Evolutionary conservation across 2,113 vertebrate genomes (phyloP).

Genomic region (Hippocampus abdominalis): DNA sequence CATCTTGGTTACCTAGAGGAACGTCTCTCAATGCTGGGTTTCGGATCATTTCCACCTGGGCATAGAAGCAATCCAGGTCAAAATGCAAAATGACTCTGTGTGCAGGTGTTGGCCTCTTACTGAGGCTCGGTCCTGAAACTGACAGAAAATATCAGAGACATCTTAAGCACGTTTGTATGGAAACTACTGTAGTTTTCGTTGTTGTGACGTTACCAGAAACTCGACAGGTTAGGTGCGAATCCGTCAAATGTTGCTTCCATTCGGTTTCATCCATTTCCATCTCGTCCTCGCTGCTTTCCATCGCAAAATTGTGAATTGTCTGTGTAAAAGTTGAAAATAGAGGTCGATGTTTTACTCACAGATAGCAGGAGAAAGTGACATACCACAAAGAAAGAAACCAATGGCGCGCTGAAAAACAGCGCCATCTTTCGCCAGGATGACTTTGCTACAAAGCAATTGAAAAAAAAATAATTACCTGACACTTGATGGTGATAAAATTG

Average conservation of each 20-base stretch:
- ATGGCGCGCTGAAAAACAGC: background rate
- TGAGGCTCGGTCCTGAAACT: conserved; percentile 25
- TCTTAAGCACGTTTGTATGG: background rate
- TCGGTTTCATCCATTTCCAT: conserved; percentile 56
- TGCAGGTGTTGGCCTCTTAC: conserved; percentile 2
- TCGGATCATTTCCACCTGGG: conserved; percentile 89
- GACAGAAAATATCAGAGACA: background rate
- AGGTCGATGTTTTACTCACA: background rate
- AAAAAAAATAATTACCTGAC: background rate
- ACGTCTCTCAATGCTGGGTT: conserved; percentile 79
- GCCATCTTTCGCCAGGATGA: conserved; percentile 28
- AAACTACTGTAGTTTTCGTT: background rate
- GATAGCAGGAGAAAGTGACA: background rate
- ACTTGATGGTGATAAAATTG: background rate
- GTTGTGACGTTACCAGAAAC: conserved; percentile 39
- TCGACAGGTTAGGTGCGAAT: conserved; percentile 11
- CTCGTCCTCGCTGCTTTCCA: conserved; percentile 46
- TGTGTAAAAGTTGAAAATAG: background rate
- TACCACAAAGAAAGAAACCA: background rate
- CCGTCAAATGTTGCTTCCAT: conserved; percentile 44
- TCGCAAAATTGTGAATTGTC: background rate
- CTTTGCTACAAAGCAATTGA: background rate
- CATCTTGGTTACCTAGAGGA: conserved; percentile 76
- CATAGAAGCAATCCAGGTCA: conserved; percentile 91
- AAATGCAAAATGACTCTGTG: conserved; percentile 79